Conservation (phyloP, 2,888 invertebrate species). For the Lamproptera curius region DNA sequence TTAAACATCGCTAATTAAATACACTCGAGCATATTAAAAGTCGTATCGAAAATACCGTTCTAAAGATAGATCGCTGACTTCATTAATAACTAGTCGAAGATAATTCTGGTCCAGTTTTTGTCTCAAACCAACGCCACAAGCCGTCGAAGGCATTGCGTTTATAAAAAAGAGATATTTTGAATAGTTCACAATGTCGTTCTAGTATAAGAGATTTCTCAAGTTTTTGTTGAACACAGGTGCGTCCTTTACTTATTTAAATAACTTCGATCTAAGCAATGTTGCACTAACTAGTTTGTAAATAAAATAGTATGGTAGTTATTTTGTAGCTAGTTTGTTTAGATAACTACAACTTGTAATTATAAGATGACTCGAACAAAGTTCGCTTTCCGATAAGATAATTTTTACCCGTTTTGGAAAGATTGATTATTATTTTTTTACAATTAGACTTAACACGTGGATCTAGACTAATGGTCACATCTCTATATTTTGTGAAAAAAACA, state of each 20-base stretch:
- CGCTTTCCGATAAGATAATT: too few relatives aligned
- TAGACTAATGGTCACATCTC: too few relatives aligned
- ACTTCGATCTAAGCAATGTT: too few relatives aligned
- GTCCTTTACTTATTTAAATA: background rate
- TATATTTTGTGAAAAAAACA: too few relatives aligned
- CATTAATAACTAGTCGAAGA: conserved; percentile 17
- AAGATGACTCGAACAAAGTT: too few relatives aligned
- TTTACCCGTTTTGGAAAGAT: too few relatives aligned
- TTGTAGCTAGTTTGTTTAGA: too few relatives aligned
- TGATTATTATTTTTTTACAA: too few relatives aligned
- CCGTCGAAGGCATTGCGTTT: background rate
- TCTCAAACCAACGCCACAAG: background rate
- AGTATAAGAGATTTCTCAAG: background rate
- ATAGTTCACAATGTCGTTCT: background rate
- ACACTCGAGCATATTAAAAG: conserved; percentile 10
- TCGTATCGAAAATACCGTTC: conserved; percentile 14
- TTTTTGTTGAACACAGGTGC: background rate
- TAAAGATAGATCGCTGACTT: conserved; percentile 13
- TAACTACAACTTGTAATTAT: too few relatives aligned
- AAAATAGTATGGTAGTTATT: too few relatives aligned
- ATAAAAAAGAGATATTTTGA: background rate
- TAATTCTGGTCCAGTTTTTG: conserved; percentile 15
- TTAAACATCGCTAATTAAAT: conserved; percentile 6
- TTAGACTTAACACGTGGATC: too few relatives aligned
- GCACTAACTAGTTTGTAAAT: too few relatives aligned